Conservation (phyloP, 2,113 vertebrate genomes). For the Coracopsis vasa region DNA sequence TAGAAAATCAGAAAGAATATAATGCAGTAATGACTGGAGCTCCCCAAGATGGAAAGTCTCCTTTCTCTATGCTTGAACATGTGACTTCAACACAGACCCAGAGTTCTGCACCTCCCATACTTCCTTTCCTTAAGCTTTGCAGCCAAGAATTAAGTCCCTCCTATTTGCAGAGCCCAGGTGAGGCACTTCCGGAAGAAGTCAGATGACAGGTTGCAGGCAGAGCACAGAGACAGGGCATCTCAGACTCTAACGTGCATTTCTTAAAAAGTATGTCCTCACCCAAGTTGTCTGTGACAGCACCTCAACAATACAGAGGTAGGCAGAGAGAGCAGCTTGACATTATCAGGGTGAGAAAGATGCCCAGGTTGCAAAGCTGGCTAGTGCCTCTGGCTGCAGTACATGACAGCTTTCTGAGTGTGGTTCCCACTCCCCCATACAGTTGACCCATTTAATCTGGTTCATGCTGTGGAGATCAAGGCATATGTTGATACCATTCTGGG, state of each 20-base stretch:
- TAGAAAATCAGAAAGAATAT: background rate
- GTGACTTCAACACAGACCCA: background rate
- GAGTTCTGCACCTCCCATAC: background rate
- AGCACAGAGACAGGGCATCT: background rate
- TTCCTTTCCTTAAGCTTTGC: background rate
- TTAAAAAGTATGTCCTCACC: background rate
- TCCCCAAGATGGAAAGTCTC: background rate
- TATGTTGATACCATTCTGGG: fast-evolving
- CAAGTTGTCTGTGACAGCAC: background rate
- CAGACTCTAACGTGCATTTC: background rate
- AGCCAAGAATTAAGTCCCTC: background rate
- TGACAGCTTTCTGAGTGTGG: background rate
- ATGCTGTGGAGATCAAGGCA: background rate
- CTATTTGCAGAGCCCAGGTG: background rate
- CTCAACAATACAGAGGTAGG: background rate
- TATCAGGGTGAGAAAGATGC: background rate
- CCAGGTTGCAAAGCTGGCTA: background rate
- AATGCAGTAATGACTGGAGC: background rate
- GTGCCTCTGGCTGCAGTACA: background rate
- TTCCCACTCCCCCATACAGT: fast-evolving
- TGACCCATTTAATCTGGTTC: background rate
- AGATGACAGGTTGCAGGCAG: background rate
- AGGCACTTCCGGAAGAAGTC: background rate
- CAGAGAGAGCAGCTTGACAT: background rate
- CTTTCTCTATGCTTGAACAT: background rate